Evolutionary conservation across 2,888 invertebrate genomes (phyloP).

Genomic region (Odontocerum albicorne): DNA sequence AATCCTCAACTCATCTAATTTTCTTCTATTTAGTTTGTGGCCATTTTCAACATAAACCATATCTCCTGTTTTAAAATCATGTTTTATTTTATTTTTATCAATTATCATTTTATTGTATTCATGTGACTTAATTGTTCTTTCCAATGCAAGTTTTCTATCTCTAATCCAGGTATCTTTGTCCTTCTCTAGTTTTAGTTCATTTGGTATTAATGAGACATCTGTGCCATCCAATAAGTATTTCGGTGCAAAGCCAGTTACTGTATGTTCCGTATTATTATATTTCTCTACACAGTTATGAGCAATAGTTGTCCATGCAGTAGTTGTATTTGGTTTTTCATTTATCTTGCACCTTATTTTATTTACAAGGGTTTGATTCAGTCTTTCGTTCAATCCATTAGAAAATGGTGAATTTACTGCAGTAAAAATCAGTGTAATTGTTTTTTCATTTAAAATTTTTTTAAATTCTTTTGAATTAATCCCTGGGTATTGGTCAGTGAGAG

Average conservation of each 20-base stretch:
- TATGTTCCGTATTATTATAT: conserved; percentile 40
- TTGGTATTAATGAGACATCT: conserved; percentile 37
- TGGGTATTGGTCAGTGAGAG: conserved; percentile 38
- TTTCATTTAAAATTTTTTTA: conserved; percentile 9
- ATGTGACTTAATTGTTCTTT: conserved; percentile 39
- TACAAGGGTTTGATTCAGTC: conserved; percentile 38
- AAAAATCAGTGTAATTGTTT: conserved; percentile 38
- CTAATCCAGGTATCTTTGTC: conserved; percentile 22
- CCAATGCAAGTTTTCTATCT: conserved; percentile 38
- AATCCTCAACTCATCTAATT: conserved; percentile 38
- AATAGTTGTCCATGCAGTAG: conserved; percentile 40
- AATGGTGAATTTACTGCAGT: conserved; percentile 40
- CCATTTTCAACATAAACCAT: conserved; percentile 39
- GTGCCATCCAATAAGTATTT: conserved; percentile 39
- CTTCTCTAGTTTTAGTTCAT: conserved; percentile 24
- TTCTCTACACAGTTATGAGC: conserved; percentile 39
- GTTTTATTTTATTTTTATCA: conserved; percentile 16
- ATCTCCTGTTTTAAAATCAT: conserved; percentile 31
- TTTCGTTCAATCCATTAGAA: conserved; percentile 38
- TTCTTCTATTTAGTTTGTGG: conserved; percentile 37
- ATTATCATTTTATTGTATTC: conserved; percentile 28
- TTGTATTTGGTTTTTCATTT: conserved; percentile 37
- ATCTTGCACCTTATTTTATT: conserved; percentile 40
- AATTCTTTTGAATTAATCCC: conserved; percentile 38
- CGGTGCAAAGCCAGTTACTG: conserved; percentile 40